Conservation (phyloP, 2,888 invertebrate genomes). For the Melieria omissa region DNA sequence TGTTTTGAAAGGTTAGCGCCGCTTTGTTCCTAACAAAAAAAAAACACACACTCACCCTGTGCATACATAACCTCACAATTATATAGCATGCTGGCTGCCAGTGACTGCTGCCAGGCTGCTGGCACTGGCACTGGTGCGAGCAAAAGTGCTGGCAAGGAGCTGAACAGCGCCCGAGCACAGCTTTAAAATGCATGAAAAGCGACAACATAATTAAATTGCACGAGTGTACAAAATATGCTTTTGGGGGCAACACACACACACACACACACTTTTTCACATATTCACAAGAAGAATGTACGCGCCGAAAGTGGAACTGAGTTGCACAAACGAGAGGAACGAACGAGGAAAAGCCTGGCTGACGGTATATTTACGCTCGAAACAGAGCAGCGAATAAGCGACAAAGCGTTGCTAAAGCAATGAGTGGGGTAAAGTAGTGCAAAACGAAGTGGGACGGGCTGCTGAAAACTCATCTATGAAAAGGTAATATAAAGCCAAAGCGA, state of each 20-base stretch:
- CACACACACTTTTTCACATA: background rate
- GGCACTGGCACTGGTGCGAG: no score
- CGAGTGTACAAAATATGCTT: conserved; percentile 11
- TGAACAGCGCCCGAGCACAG: background rate
- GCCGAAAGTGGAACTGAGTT: no score
- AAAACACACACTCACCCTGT: no score
- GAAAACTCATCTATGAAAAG: conserved; percentile 12
- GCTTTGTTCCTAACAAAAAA: background rate
- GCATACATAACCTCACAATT: background rate
- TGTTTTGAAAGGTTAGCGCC: background rate
- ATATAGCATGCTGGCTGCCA: background rate
- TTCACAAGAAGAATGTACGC: no score
- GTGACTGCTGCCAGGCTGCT: no score
- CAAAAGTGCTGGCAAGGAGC: no score
- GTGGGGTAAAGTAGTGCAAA: no score
- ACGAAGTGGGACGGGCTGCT: background rate
- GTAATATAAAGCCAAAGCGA: background rate
- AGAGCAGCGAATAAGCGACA: background rate
- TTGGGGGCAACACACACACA: conserved; percentile 1
- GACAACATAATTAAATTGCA: conserved; percentile 29
- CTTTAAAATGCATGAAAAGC: conserved; percentile 23
- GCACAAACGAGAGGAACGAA: background rate
- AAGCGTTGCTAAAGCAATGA: background rate
- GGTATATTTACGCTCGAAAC: background rate
- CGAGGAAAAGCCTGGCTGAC: background rate